Percentiles rank a stretch among this genome's conserved stretches.
These are phyloP conservation scores for Channa striata DNA, from an alignment of 2,797 vertebrate species.

Conservation along the genomic window DNA sequence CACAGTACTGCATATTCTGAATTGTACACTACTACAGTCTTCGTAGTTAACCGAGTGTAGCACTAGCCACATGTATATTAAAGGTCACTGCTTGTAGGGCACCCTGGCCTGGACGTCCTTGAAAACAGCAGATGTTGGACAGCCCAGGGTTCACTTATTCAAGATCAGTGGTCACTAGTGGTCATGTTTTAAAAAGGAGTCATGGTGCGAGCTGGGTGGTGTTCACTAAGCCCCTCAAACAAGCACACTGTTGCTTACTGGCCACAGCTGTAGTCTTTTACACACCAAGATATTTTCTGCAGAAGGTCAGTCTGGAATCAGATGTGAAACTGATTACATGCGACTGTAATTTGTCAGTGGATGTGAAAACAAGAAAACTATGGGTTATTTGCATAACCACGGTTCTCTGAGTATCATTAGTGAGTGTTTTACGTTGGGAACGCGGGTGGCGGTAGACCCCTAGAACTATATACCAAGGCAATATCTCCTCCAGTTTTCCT, in stretches of 20 bases:
- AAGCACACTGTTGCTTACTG: constrained; percentile 6
- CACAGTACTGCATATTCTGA: not conserved
- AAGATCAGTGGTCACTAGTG: constrained; percentile 41
- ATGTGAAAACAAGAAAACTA: constrained; percentile 4
- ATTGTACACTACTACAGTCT: not conserved
- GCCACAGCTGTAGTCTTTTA: constrained; percentile 24
- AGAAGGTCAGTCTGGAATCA: not conserved
- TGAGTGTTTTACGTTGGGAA: too few species aligned
- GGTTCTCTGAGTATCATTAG: too few species aligned
- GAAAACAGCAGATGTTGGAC: constrained; percentile 47
- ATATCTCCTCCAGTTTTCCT: too few species aligned
- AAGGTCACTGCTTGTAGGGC: constrained; percentile 7
- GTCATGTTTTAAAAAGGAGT: constrained; percentile 34
- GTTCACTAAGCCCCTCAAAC: constrained; percentile 28
- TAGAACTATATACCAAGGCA: too few species aligned
- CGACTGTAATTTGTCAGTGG: not conserved
- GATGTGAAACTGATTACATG: not conserved
- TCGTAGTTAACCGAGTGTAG: not conserved
- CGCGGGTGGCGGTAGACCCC: too few species aligned
- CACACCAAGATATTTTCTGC: not conserved
- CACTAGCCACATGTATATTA: not conserved
- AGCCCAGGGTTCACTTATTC: constrained; percentile 37
- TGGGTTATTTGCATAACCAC: too few species aligned
- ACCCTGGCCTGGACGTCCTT: not conserved
- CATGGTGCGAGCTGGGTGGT: constrained; percentile 20